These are phyloP conservation scores for Cryptus armator DNA, from an alignment of 2,888 invertebrate genomes.

Conservation along the genomic window DNA sequence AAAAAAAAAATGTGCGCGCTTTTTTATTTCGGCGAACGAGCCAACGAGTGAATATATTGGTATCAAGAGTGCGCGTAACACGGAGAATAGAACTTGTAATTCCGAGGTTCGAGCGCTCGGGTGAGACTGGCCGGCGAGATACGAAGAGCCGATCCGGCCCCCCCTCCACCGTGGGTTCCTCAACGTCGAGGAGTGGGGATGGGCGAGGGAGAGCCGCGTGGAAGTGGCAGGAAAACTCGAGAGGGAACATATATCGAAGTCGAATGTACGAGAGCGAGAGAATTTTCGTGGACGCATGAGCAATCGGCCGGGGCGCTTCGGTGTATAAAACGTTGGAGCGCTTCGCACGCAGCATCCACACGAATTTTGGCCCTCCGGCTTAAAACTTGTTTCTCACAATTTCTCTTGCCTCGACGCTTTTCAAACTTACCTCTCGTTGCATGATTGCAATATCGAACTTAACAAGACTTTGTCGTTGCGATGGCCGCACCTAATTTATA, in stretches of 20 bases:
- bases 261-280: conserved; percentile 7
- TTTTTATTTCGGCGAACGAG: not conserved
- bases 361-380: conserved; percentile 42
- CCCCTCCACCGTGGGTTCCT: conserved; percentile 58
- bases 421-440: not conserved
- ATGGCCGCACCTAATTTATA: not conserved
- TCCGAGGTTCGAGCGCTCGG: conserved; percentile 68
- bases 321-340: conserved; percentile 59
- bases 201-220: conserved; percentile 40
- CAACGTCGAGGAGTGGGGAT: conserved; percentile 56
- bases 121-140: conserved; percentile 72
- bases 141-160: conserved; percentile 66
- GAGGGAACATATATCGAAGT: not conserved
- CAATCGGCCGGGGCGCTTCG: conserved; percentile 42
- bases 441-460: conserved; percentile 1
- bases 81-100: conserved; percentile 48
- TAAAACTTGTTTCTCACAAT: conserved; percentile 32
- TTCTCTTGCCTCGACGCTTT: not conserved
- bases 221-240: conserved; percentile 40
- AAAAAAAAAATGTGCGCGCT: not conserved
- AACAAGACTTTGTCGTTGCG: conserved; percentile 26
- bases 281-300: conserved; percentile 58
- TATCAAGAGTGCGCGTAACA: not conserved
- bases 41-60: not conserved
- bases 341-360: conserved; percentile 61